These are phyloP conservation scores for Lydus trimaculatus DNA, from an alignment of 2,888 invertebrate genomes.

Conservation along the genomic window DNA sequence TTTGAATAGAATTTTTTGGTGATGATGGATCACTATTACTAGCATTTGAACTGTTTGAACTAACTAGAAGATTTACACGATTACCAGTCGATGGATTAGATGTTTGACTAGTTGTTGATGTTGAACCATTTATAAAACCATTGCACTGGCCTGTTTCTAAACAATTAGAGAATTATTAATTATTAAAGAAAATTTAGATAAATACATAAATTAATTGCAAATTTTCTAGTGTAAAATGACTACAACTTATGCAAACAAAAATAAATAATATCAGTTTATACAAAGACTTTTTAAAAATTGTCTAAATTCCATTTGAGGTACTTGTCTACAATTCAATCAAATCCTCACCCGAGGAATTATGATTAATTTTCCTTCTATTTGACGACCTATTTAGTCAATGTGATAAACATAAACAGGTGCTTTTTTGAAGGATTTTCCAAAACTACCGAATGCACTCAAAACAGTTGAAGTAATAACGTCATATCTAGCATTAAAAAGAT, in stretches of 20 bases:
- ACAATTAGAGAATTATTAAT: constrained; percentile 9
- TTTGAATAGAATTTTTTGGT: constrained; percentile 50
- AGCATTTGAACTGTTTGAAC: constrained; percentile 52
- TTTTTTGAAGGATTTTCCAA: constrained; percentile 16
- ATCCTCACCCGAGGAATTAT: constrained; percentile 20
- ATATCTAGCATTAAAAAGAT: too few relatives aligned
- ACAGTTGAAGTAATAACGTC: too few relatives aligned
- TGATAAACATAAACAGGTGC: constrained; percentile 21
- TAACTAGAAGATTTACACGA: constrained; percentile 46
- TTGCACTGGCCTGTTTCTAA: constrained; percentile 53
- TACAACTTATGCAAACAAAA: background rate
- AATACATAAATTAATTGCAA: background rate
- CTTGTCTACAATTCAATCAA: constrained; percentile 7
- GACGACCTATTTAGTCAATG: constrained; percentile 24
- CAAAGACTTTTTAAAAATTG: constrained; percentile 24
- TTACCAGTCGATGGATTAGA: constrained; percentile 24
- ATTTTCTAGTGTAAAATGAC: background rate
- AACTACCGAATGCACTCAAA: too few relatives aligned
- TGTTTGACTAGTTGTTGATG: constrained; percentile 27
- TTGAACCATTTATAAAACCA: constrained; percentile 54
- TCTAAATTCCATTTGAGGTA: constrained; percentile 17
- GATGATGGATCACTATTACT: constrained; percentile 52
- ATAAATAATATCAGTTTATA: background rate
- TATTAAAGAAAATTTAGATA: background rate
- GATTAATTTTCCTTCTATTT: background rate